Evolutionary conservation across 2,797 vertebrate species (phyloP).

Genomic region (Peromyscus eremicus): DNA sequence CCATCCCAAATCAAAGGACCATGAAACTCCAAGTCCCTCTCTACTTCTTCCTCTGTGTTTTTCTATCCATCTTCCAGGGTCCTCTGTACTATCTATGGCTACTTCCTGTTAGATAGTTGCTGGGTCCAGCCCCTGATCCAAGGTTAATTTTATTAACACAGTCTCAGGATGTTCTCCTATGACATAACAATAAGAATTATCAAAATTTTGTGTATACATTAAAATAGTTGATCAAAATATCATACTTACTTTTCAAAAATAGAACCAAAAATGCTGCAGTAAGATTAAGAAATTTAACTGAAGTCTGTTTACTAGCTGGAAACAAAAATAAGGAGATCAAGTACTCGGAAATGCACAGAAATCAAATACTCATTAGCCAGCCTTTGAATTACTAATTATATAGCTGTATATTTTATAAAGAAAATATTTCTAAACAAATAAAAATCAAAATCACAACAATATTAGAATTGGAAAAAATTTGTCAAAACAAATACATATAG

Average conservation of each 20-base stretch:
- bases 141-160: not conserved
- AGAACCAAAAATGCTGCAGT: too few relatives aligned
- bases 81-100: not conserved
- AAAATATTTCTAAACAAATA: not conserved
- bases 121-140: not conserved
- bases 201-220: not conserved
- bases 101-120: not conserved
- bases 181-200: not conserved
- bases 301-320: not conserved
- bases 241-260: not conserved
- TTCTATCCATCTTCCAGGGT: not conserved
- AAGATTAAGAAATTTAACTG: not conserved
- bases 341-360: not conserved
- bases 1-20: too few relatives aligned
- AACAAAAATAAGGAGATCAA: not conserved
- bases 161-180: not conserved
- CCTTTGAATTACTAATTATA: not conserved
- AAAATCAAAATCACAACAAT: not conserved
- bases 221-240: not conserved
- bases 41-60: not conserved
- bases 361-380: not conserved
- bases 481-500: not conserved
- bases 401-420: not conserved
- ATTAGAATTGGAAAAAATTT: not conserved
- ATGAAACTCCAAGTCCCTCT: not conserved